A percentile compares a stretch with the other conserved stretches of the same genome.
Evolutionary conservation across 2,113 vertebrate genomes (phyloP).

Genomic region (Calyptomena viridis): DNA sequence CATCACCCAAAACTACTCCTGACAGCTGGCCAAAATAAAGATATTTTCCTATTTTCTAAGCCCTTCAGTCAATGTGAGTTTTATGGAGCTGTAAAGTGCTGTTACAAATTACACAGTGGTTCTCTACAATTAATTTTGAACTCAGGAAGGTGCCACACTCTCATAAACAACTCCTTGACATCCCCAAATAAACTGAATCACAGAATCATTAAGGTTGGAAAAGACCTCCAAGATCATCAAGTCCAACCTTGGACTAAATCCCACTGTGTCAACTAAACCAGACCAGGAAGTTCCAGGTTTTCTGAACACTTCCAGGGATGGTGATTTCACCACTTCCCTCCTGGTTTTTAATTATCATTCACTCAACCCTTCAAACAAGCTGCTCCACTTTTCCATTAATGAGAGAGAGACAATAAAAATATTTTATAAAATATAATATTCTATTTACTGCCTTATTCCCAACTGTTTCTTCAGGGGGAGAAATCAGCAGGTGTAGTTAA

Average conservation of each 20-base stretch:
- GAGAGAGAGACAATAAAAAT: neutral
- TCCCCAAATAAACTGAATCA: neutral
- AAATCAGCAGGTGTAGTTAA: neutral
- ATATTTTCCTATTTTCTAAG: neutral
- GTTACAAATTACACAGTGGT: constrained; percentile 13
- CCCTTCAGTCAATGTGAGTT: neutral
- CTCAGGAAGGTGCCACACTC: neutral
- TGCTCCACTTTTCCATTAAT: neutral
- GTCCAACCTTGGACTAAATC: neutral
- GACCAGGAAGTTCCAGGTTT: too few relatives aligned
- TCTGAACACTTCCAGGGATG: neutral
- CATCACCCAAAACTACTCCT: neutral
- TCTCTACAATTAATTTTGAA: neutral
- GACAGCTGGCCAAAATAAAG: neutral
- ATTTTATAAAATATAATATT: neutral
- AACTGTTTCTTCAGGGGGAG: neutral
- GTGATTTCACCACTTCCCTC: neutral
- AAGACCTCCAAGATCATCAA: neutral
- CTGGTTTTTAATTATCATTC: too few relatives aligned
- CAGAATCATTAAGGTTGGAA: neutral
- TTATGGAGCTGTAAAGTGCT: neutral
- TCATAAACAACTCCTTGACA: neutral
- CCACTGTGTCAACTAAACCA: neutral
- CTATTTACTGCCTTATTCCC: neutral
- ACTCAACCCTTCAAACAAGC: neutral